A percentile compares a stretch with the other conserved stretches of the same genome.
phyloP scores from a whole-genome alignment of 2,113 vertebrate species.

The Austrofundulus limnaeus region DNA sequence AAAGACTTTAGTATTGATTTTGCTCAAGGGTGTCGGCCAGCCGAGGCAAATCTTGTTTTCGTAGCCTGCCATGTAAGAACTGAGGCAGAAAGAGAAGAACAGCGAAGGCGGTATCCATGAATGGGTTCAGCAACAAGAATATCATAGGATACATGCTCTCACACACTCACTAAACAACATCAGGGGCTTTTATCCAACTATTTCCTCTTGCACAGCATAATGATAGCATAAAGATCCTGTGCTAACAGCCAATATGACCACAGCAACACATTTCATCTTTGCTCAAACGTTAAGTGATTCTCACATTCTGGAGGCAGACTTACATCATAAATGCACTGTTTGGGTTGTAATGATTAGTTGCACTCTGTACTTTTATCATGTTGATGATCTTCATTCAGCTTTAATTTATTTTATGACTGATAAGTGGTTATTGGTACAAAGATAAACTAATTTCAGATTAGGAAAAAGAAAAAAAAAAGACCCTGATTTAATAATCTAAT shows the following conservation, averaged over 20 bases:
- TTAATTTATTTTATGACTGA: slow-evolving; percentile 12
- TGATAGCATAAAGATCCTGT: slow-evolving; percentile 61
- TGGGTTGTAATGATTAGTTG: slow-evolving; percentile 46
- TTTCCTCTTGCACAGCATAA: slow-evolving; percentile 69
- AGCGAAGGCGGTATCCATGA: slow-evolving; percentile 48
- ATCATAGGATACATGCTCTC: slow-evolving; percentile 55
- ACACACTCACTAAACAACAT: slow-evolving; percentile 64
- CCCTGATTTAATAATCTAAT: not conserved
- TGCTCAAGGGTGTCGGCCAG: slow-evolving; percentile 74
- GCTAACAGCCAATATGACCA: slow-evolving; percentile 63
- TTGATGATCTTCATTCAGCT: slow-evolving; percentile 7
- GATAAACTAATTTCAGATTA: not conserved
- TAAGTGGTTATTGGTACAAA: slow-evolving; percentile 6
- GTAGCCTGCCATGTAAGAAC: slow-evolving; percentile 64
- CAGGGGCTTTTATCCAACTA: slow-evolving; percentile 70
- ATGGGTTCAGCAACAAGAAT: slow-evolving; percentile 57
- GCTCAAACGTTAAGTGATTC: slow-evolving; percentile 62
- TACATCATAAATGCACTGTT: slow-evolving; percentile 50
- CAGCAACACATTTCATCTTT: slow-evolving; percentile 58
- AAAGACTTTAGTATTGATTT: slow-evolving; percentile 88
- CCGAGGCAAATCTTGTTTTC: slow-evolving; percentile 73
- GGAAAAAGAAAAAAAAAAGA: not conserved
- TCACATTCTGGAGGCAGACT: slow-evolving; percentile 56
- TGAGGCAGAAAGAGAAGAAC: slow-evolving; percentile 48
- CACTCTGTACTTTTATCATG: slow-evolving; percentile 27